These are phyloP conservation scores for Percina caprodes DNA, from an alignment of 2,113 vertebrate species.

Conservation along the genomic window DNA sequence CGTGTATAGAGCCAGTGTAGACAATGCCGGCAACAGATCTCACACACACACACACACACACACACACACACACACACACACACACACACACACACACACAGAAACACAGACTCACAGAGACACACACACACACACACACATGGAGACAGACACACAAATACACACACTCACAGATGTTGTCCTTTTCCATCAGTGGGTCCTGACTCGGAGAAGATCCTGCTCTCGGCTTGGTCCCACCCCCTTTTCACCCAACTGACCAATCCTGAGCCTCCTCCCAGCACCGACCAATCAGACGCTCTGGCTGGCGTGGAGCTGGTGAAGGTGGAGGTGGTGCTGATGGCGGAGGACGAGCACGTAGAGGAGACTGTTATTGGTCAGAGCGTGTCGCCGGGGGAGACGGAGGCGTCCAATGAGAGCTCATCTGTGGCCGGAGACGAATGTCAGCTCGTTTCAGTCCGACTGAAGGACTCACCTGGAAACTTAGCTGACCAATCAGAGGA, in stretches of 20 bases:
- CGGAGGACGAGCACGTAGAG: constrained; percentile 40
- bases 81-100: no score
- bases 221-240: constrained; percentile 68
- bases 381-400: background rate
- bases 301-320: constrained; percentile 47
- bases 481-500: constrained; percentile 22
- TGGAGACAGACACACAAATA: no score
- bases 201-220: constrained; percentile 57
- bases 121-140: no score
- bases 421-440: background rate
- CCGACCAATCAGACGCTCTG: constrained; percentile 36
- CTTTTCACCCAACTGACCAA: constrained; percentile 47
- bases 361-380: constrained; percentile 29
- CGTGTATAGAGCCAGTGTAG: no score
- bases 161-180: no score
- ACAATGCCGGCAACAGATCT: no score
- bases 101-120: no score
- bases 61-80: no score
- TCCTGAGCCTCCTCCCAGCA: background rate
- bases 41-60: no score
- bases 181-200: constrained; percentile 36
- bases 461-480: constrained; percentile 44
- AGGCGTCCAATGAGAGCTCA: constrained; percentile 29
- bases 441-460: constrained; percentile 26
- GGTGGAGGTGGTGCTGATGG: constrained; percentile 60